Conservation (phyloP, 1,140 invertebrate genomes). For the Trichomalopsis sarcophagae region DNA sequence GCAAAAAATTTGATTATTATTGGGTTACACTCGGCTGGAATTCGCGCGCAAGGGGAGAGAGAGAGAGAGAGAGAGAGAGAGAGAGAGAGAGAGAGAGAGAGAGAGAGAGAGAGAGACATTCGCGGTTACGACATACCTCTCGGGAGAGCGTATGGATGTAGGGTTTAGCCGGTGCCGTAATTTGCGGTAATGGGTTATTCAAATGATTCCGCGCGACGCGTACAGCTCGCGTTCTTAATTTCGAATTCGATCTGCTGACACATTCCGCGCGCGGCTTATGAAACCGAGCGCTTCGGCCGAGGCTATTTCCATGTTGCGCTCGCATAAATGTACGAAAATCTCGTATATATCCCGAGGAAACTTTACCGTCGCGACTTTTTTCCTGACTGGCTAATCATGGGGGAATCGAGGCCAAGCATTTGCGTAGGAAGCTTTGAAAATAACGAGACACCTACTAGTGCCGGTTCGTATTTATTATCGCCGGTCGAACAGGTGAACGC, state of each 20-base stretch:
- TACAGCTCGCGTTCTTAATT: neutral
- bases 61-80: too few species aligned
- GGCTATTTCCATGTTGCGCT: too few species aligned
- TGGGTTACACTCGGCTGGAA: slow-evolving; percentile 8
- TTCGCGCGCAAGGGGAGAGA: neutral
- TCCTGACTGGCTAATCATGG: neutral
- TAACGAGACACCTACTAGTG: neutral
- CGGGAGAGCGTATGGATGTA: neutral
- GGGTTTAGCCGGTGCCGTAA: neutral
- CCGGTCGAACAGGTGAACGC: neutral
- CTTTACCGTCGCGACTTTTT: neutral
- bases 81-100: neutral
- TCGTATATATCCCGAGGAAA: neutral
- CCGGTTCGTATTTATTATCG: neutral
- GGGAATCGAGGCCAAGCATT: neutral
- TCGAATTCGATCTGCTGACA: neutral
- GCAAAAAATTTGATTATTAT: slow-evolving; percentile 23
- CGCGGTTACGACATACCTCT: neutral
- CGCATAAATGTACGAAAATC: too few species aligned
- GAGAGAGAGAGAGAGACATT: neutral
- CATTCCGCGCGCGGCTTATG: too few species aligned
- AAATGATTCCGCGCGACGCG: neutral
- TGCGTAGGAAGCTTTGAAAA: neutral
- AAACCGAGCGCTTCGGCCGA: too few species aligned
- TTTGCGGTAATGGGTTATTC: slow-evolving; percentile 2